Conservation (phyloP, 2,888 invertebrate species). For the Rhagium mordax region DNA sequence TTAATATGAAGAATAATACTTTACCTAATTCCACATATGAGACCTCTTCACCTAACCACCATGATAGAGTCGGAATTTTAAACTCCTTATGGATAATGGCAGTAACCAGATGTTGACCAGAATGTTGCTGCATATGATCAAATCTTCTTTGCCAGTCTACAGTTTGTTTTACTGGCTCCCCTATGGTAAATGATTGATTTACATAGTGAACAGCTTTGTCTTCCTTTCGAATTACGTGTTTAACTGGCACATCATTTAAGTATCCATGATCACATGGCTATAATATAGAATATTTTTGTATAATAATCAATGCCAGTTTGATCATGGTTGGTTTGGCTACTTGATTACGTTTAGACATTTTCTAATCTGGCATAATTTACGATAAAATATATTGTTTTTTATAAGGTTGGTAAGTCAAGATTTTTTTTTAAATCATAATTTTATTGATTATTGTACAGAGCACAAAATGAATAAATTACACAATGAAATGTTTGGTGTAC, state of each 20-base stretch:
- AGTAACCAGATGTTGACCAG: slow-evolving; percentile 89
- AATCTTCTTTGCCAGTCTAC: slow-evolving; percentile 86
- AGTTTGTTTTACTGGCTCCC: slow-evolving; percentile 75
- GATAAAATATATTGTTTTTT: no score
- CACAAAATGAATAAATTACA: no score
- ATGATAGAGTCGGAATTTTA: slow-evolving; percentile 81
- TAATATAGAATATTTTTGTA: slow-evolving; percentile 30
- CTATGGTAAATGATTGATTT: slow-evolving; percentile 74
- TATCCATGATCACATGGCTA: slow-evolving; percentile 86
- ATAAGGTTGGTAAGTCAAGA: no score
- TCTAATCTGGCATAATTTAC: no score
- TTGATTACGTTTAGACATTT: no score
- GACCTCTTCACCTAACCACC: slow-evolving; percentile 86
- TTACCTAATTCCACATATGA: slow-evolving; percentile 80
- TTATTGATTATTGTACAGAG: no score
- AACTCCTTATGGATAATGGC: slow-evolving; percentile 82
- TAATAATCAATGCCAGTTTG: background rate
- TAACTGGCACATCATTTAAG: slow-evolving; percentile 78
- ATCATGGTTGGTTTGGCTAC: no score
- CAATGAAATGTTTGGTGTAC: no score
- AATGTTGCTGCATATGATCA: slow-evolving; percentile 95
- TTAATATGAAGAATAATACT: background rate
- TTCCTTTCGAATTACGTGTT: slow-evolving; percentile 80
- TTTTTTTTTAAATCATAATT: no score
- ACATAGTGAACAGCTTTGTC: slow-evolving; percentile 83